Conservation (phyloP, 2,888 invertebrate genomes). For the Dichetophora obliterata region DNA sequence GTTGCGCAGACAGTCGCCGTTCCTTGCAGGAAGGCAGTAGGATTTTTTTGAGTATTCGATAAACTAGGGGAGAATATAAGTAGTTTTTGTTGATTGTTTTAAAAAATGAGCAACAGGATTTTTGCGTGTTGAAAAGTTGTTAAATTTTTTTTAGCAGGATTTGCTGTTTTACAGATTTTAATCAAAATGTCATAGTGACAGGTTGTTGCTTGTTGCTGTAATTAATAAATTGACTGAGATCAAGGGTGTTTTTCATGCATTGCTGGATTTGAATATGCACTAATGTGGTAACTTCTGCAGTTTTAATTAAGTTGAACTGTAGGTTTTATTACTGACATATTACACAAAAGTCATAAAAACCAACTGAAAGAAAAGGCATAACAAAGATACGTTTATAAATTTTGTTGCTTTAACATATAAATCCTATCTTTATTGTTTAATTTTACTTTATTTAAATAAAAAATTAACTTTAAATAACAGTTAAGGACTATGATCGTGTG, state of each 20-base stretch:
- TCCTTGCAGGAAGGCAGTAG: too few relatives aligned
- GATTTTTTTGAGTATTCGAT: too few relatives aligned
- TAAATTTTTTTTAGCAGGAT: constrained; percentile 37
- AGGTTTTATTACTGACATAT: neutral
- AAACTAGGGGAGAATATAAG: neutral
- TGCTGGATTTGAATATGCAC: neutral
- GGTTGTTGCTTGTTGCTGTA: constrained; percentile 17
- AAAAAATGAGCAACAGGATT: constrained; percentile 44
- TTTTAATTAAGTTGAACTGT: neutral
- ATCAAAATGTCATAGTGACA: constrained; percentile 34
- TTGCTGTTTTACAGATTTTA: constrained; percentile 33
- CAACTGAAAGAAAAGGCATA: neutral
- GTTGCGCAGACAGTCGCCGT: too few relatives aligned
- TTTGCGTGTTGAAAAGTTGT: constrained; percentile 46
- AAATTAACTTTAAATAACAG: too few relatives aligned
- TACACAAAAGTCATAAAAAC: neutral
- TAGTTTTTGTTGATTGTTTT: neutral
- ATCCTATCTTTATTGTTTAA: too few relatives aligned
- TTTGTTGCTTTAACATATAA: too few relatives aligned
- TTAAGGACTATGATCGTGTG: too few relatives aligned
- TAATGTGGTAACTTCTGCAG: constrained; percentile 23
- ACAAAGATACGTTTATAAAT: too few relatives aligned
- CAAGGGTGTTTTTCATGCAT: neutral
- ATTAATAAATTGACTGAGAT: too few relatives aligned
- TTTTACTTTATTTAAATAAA: too few relatives aligned